These are phyloP conservation scores for Eurytoma adleriae DNA, from an alignment of 2,888 invertebrate species.

Conservation along the genomic window DNA sequence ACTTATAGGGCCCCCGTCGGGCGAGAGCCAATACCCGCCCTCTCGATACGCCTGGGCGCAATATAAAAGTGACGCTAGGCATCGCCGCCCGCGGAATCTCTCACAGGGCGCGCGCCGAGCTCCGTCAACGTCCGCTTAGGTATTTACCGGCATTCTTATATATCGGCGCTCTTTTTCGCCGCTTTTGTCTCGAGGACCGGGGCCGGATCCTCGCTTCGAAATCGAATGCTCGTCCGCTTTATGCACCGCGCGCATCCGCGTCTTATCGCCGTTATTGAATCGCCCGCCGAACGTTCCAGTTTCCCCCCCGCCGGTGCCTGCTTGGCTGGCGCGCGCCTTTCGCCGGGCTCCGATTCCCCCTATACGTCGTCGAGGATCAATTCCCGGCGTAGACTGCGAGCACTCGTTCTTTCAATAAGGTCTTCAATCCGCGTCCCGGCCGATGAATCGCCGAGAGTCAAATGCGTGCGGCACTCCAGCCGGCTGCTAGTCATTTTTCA, in stretches of 20 bases:
- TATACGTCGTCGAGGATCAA: constrained; percentile 27
- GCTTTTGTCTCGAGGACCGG: not conserved
- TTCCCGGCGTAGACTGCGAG: not conserved
- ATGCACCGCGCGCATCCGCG: not conserved
- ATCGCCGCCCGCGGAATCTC: constrained; percentile 33
- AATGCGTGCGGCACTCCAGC: too few species aligned
- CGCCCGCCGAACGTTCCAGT: constrained; percentile 49
- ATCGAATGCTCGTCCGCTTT: not conserved
- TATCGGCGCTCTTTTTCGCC: constrained; percentile 5
- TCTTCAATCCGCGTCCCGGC: too few species aligned
- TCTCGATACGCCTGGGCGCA: constrained; percentile 36
- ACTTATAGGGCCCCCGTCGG: constrained; percentile 30
- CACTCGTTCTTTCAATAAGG: not conserved
- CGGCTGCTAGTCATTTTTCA: constrained; percentile 15
- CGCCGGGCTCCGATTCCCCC: not conserved
- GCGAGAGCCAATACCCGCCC: constrained; percentile 45
- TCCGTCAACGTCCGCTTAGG: constrained; percentile 46
- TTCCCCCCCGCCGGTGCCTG: constrained; percentile 30
- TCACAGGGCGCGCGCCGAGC: not conserved
- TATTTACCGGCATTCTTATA: constrained; percentile 52
- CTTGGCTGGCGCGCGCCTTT: constrained; percentile 39
- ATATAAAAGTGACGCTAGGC: constrained; percentile 41
- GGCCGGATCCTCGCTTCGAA: too few species aligned
- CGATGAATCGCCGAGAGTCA: too few species aligned
- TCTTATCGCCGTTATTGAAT: constrained; percentile 58